Evolutionary conservation across 2,113 vertebrate species (phyloP), one percentile per base, ranked within the genome.

Genomic region (Dipodomys spectabilis): DNA sequence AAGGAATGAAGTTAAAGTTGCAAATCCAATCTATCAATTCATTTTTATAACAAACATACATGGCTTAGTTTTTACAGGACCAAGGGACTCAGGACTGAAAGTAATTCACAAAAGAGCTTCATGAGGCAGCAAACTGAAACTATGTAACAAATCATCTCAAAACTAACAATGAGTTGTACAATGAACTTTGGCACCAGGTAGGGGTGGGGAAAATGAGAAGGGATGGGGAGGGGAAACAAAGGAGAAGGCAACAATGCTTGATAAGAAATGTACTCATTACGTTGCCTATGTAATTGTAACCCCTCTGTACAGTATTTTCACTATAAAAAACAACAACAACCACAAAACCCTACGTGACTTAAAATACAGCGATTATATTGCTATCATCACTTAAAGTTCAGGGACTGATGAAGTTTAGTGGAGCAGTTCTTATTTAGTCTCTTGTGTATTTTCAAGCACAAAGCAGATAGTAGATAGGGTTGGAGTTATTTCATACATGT

Each of bases 11-110:
- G 64, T 80, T 77, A 68, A 64, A n/a, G 32, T 88, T 93, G 92
- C 72, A 94, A 74, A 2, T 28, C 77, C 18, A 19, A 64, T 84
- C 90, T 49, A n/a, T 86, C 75, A 5, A 49, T 80, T 85, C 53
- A 88, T 68, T 77, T 88, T 67, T 67, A 60, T 60, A 97, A 86
- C 65, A 95, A 85, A 27, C 77, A 28, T 65, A 60, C 68, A 73
- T 88, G 68, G 83, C 49, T 94, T 91, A 87, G 53, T 94, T 95
- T 95, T 92, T 81, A 60, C 49, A 93, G 44, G 71, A 78, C 35
- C 35, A 90, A 87, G 23, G 7, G 32, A 62, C 60, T 87, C n/a
- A 87, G 64, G 64, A 53, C 32, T 91, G 62, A 89, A 92, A 74
- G 15, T 89, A 25, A 94, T 75, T 45, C 39, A 62, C 60, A 87